phyloP scores from a whole-genome alignment of 2,888 invertebrate species.

The Athalia cordata region DNA sequence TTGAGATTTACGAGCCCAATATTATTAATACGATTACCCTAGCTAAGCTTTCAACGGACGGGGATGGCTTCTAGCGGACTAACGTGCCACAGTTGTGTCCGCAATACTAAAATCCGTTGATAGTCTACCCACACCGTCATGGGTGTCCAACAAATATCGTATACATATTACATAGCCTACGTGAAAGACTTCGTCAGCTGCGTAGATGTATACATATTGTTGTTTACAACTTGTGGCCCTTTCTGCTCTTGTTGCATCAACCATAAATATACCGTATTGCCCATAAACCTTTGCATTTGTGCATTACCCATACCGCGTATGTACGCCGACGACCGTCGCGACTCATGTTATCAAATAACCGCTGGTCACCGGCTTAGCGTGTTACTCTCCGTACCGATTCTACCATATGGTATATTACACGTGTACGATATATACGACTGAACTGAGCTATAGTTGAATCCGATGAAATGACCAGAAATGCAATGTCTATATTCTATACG shows the following conservation, averaged over 20 bases:
- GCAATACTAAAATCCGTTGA: conserved; percentile 51
- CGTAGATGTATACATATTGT: background rate
- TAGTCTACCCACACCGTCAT: conserved; percentile 48
- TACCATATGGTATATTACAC: background rate
- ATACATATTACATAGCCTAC: background rate
- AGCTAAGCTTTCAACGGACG: conserved; percentile 6
- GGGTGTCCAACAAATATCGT: conserved; percentile 53
- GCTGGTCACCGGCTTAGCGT: conserved; percentile 59
- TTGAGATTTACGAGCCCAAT: conserved; percentile 65
- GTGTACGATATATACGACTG: too few species aligned
- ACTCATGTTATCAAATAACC: conserved; percentile 64
- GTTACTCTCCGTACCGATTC: background rate
- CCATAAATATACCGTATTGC: conserved; percentile 71
- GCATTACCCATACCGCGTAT: conserved; percentile 65
- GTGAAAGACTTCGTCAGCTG: too few species aligned
- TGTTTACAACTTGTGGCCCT: conserved; percentile 45
- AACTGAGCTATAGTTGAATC: background rate
- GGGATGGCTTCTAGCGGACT: conserved; percentile 15
- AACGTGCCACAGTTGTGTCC: background rate
- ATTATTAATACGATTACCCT: conserved; percentile 68
- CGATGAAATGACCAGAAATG: conserved; percentile 28
- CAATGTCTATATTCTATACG: background rate
- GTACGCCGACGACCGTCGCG: conserved; percentile 50
- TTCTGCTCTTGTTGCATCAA: conserved; percentile 55
- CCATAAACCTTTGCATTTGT: conserved; percentile 71